Evolutionary conservation across 2,888 invertebrate genomes (phyloP).

Genomic region (Cerceris rybyensis): DNA sequence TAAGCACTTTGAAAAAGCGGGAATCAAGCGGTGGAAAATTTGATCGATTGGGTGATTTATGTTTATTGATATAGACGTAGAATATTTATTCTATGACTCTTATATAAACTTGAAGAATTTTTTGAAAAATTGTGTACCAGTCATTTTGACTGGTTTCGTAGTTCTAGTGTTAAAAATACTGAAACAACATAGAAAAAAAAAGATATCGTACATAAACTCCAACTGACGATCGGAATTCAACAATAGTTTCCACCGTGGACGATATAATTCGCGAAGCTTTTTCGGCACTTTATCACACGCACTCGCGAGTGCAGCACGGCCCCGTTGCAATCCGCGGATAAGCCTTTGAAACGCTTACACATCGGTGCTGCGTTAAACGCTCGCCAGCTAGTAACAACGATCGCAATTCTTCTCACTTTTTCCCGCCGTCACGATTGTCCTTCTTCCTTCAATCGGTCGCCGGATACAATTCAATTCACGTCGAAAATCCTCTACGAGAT

Average conservation of each 20-base stretch:
- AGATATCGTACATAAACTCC: too few relatives aligned
- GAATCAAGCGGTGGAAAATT: too few relatives aligned
- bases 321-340: constrained; percentile 49
- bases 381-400: constrained; percentile 17
- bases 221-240: neutral
- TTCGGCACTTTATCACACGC: constrained; percentile 53
- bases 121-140: too few relatives aligned
- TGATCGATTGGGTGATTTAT: too few relatives aligned
- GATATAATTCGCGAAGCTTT: constrained; percentile 8
- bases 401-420: constrained; percentile 29
- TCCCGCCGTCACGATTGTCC: constrained; percentile 7
- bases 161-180: too few relatives aligned
- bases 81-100: too few relatives aligned
- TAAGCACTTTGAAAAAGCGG: too few relatives aligned
- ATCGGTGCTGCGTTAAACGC: constrained; percentile 26
- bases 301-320: constrained; percentile 28
- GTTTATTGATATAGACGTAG: too few relatives aligned
- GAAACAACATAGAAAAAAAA: too few relatives aligned
- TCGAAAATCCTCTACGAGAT: constrained; percentile 42
- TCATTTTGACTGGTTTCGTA: too few relatives aligned
- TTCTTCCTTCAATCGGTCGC: constrained; percentile 26
- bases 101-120: too few relatives aligned
- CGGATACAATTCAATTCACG: constrained; percentile 43
- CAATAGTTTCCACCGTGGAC: neutral
- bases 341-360: constrained; percentile 44